Conservation (phyloP, 2,113 vertebrate species). For the Microcebus tavaratra region DNA sequence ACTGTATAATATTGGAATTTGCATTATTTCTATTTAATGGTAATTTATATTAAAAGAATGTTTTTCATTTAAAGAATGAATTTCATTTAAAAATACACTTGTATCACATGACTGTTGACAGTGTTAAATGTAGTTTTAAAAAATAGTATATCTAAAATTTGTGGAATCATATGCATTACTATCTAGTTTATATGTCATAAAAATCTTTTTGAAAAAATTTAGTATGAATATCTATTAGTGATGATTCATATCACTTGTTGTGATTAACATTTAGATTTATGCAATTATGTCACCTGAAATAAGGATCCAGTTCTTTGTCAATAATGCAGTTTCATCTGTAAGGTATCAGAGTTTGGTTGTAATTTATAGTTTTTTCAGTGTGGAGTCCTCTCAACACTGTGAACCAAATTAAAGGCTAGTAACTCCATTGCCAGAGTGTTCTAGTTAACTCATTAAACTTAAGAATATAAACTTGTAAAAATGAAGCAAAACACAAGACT, state of each 20-base stretch:
- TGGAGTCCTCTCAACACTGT: neutral
- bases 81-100: constrained; percentile 1
- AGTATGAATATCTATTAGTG: neutral
- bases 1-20: constrained; percentile 10
- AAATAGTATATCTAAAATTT: constrained; percentile 13
- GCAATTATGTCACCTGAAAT: neutral
- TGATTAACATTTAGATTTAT: constrained; percentile 26
- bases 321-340: neutral
- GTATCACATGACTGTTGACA: constrained; percentile 3
- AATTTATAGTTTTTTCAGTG: constrained; percentile 35
- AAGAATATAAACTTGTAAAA: constrained; percentile 52
- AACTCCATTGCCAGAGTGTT: constrained; percentile 4
- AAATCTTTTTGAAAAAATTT: constrained; percentile 23
- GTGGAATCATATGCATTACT: neutral
- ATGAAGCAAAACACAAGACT: neutral
- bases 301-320: constrained; percentile 21
- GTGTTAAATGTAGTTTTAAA: constrained; percentile 12
- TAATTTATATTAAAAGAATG: constrained; percentile 40
- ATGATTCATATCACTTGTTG: neutral
- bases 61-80: constrained; percentile 6
- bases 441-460: constrained; percentile 43
- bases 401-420: constrained; percentile 38
- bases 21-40: constrained; percentile 12
- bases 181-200: neutral
- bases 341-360: constrained; percentile 35